A percentile compares a stretch with the other conserved stretches of the same genome.
Evolutionary conservation across 2,888 invertebrate species (phyloP).

Genomic region (Trileptium ribeirensis): DNA sequence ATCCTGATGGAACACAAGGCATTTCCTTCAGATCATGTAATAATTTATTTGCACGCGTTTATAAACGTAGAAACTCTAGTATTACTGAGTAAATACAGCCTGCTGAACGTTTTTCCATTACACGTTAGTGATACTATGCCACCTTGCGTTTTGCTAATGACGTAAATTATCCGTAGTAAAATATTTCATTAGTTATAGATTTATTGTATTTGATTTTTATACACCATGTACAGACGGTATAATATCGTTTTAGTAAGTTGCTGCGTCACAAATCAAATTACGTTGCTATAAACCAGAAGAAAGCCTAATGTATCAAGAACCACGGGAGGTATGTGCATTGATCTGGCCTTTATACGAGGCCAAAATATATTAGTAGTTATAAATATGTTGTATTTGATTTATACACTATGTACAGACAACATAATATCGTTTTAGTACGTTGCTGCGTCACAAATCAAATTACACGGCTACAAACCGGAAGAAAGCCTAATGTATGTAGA

Average conservation of each 20-base stretch:
- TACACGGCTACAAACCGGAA: conserved; percentile 55
- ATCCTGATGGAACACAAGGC: conserved; percentile 58
- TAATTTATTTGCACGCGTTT: conserved; percentile 26
- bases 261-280: conserved; percentile 57
- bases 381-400: no score
- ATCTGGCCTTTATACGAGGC: no score
- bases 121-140: no score
- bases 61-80: conserved; percentile 16
- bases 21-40: conserved; percentile 59
- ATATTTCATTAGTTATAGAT: no score
- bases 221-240: no score
- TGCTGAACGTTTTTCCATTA: no score
- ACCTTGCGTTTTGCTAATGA: no score
- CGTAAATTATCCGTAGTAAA: no score
- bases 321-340: conserved; percentile 53
- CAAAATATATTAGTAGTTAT: no score
- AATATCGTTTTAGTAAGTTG: conserved; percentile 54
- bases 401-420: no score
- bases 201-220: no score
- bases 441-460: conserved; percentile 56
- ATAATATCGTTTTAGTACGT: conserved; percentile 54
- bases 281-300: conserved; percentile 55
- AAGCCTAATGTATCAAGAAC: conserved; percentile 54
- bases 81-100: background rate
- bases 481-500: conserved; percentile 54